phyloP scores from a whole-genome alignment of 1,140 invertebrate species.

The Trinorchestia longiramus region DNA sequence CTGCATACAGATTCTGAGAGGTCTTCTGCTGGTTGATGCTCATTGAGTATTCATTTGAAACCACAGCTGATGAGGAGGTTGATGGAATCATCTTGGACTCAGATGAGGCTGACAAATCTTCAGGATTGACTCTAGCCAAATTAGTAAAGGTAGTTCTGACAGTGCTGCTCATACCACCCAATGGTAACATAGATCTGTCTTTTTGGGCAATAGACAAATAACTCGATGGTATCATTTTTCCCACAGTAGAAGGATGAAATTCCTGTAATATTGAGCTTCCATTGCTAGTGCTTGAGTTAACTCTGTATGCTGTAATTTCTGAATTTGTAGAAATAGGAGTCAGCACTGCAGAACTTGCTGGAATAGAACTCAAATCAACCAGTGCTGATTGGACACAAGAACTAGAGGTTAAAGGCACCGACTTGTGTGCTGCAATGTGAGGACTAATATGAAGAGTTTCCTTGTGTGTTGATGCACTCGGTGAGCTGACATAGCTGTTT shows the following conservation, averaged over 20 bases:
- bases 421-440: conserved; percentile 57
- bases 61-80: neutral
- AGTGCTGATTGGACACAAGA: neutral
- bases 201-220: neutral
- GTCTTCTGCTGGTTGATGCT: neutral
- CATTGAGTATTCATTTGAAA: neutral
- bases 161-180: conserved; percentile 26
- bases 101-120: conserved; percentile 20
- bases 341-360: neutral
- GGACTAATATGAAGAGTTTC: conserved; percentile 56
- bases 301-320: neutral
- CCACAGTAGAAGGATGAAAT: neutral
- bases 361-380: neutral
- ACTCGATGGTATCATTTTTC: neutral
- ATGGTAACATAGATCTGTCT: neutral
- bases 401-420: neutral
- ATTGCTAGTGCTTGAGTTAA: neutral
- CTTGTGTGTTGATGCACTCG: neutral
- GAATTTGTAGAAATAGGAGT: neutral
- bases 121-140: conserved; percentile 17
- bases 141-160: conserved; percentile 32
- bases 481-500: neutral
- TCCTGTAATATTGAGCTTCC: neutral
- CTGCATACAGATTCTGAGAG: neutral
- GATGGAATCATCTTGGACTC: neutral